Conservation (phyloP, 2,797 vertebrate genomes). For the Spinibarbus caldwelli region DNA sequence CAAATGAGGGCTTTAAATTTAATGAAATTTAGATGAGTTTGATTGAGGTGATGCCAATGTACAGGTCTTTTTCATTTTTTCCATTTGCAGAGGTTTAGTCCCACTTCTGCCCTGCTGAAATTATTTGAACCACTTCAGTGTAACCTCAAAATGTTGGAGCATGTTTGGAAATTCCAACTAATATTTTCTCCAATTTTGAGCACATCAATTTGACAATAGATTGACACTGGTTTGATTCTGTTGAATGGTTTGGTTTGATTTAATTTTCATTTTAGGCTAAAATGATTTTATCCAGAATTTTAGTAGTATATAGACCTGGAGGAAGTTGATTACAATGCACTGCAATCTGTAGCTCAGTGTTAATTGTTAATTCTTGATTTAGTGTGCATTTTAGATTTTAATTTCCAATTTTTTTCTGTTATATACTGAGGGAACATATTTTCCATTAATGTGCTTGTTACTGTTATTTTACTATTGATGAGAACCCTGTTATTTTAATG, state of each 20-base stretch:
- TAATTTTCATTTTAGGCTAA: not conserved
- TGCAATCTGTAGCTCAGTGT: not conserved
- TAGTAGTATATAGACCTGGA: not conserved
- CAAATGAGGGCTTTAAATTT: not conserved
- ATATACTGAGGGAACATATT: not conserved
- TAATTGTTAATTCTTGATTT: not conserved
- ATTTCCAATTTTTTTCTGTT: not conserved
- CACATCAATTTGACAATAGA: not conserved
- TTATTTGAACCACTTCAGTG: slow-evolving; percentile 1
- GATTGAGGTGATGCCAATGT: not conserved
- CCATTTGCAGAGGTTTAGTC: not conserved
- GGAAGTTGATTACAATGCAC: not conserved
- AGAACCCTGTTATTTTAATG: not conserved
- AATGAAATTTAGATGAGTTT: not conserved
- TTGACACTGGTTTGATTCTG: not conserved
- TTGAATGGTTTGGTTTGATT: not conserved
- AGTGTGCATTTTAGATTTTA: not conserved
- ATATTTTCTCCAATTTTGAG: slow-evolving; percentile 1
- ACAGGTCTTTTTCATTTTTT: not conserved
- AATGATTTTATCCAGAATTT: no score
- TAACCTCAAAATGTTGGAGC: not conserved
- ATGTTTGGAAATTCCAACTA: slow-evolving; percentile 1
- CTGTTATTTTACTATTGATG: not conserved
- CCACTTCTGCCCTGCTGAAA: not conserved
- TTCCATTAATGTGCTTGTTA: not conserved